A percentile compares a stretch with the other conserved stretches of the same genome.
These are phyloP conservation scores for Caenorhabditis doughertyi DNA, from an alignment of 2,888 invertebrate genomes.

Conservation along the genomic window DNA sequence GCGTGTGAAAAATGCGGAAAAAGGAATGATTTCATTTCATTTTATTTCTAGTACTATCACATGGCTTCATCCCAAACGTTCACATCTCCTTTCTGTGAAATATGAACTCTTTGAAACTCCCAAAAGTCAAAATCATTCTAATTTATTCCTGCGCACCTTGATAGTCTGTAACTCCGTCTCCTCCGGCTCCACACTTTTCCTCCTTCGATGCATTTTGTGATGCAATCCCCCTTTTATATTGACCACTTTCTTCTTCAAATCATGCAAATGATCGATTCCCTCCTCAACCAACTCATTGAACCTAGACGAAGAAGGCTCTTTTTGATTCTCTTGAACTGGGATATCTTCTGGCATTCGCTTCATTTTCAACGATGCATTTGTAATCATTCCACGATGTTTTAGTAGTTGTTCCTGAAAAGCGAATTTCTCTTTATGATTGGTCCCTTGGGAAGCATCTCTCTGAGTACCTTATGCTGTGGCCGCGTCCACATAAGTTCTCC, in stretches of 20 bases:
- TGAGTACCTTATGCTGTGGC: slow-evolving; percentile 54
- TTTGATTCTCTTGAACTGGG: slow-evolving; percentile 71
- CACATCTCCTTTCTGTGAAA: too few species aligned
- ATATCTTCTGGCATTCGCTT: slow-evolving; percentile 90
- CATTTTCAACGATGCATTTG: slow-evolving; percentile 97
- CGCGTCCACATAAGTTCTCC: slow-evolving; percentile 77
- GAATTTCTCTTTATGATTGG: too few species aligned
- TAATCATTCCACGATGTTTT: slow-evolving; percentile 88
- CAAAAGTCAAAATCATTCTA: too few species aligned
- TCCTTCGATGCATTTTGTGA: slow-evolving; percentile 64
- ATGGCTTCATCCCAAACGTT: too few species aligned
- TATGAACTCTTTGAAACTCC: too few species aligned
- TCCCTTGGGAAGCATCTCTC: neutral
- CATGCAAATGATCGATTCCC: slow-evolving; percentile 73
- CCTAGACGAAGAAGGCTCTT: slow-evolving; percentile 70
- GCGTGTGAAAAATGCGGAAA: too few species aligned
- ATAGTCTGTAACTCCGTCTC: slow-evolving; percentile 63
- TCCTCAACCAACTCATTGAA: slow-evolving; percentile 73
- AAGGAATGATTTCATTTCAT: too few species aligned
- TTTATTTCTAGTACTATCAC: too few species aligned
- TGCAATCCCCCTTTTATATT: slow-evolving; percentile 59
- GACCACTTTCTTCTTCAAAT: slow-evolving; percentile 67
- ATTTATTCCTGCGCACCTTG: slow-evolving; percentile 30
- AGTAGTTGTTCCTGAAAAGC: slow-evolving; percentile 12
- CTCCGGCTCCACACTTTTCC: slow-evolving; percentile 66